These are phyloP conservation scores for Heterotis niloticus DNA, from an alignment of 2,113 vertebrate species.

Conservation along the genomic window DNA sequence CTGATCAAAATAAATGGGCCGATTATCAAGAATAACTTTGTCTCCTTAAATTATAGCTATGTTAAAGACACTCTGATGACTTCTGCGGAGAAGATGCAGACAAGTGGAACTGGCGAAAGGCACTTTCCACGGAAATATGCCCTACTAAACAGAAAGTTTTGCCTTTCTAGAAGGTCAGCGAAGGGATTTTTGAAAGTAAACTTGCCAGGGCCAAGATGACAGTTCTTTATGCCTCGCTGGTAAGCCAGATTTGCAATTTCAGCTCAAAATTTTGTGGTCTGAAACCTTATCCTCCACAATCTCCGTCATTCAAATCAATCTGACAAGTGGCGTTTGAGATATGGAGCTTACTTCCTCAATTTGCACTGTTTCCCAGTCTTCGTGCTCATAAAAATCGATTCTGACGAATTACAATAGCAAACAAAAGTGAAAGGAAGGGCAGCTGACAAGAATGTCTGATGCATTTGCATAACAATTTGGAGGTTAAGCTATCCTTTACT, in stretches of 20 bases:
- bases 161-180: background rate
- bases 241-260: slow-evolving; percentile 69
- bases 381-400: slow-evolving; percentile 38
- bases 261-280: slow-evolving; percentile 59
- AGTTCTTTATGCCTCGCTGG: slow-evolving; percentile 65
- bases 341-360: slow-evolving; percentile 56
- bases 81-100: background rate
- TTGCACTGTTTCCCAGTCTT: slow-evolving; percentile 41
- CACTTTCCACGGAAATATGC: background rate
- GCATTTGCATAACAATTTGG: slow-evolving; percentile 15
- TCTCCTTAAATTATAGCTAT: background rate
- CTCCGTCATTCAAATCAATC: slow-evolving; percentile 64
- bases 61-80: slow-evolving; percentile 1
- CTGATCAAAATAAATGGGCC: background rate
- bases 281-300: slow-evolving; percentile 69
- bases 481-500: slow-evolving; percentile 10
- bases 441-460: slow-evolving; percentile 44
- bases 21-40: background rate
- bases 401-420: slow-evolving; percentile 47
- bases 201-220: slow-evolving; percentile 42
- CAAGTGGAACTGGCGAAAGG: background rate
- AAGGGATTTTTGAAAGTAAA: slow-evolving; percentile 48
- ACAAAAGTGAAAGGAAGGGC: slow-evolving; percentile 33
- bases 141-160: slow-evolving; percentile 39
- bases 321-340: slow-evolving; percentile 57